phyloP scores from a whole-genome alignment of 2,888 invertebrate species.

The Thera britannica region DNA sequence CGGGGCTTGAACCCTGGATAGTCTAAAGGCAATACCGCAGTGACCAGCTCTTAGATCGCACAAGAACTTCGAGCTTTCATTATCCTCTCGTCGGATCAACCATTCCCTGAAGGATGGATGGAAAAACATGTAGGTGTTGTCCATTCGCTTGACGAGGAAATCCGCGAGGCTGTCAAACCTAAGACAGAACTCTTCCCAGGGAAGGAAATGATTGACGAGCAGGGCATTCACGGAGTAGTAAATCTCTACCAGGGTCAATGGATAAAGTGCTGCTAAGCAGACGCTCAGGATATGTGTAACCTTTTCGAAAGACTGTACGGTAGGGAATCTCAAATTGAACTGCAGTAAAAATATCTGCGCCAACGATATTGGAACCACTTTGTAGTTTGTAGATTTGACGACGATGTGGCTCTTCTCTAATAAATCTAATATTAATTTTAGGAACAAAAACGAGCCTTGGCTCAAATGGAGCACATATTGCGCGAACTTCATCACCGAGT shows the following conservation, averaged over 20 bases:
- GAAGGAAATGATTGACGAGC: constrained; percentile 90
- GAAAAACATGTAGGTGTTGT: constrained; percentile 98
- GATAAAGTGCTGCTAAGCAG: constrained; percentile 95
- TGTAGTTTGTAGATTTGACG: constrained; percentile 96
- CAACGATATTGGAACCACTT: constrained; percentile 94
- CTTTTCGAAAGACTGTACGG: constrained; percentile 95
- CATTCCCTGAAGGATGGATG: constrained; percentile 99
- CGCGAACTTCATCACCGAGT: constrained; percentile 91
- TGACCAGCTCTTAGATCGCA: constrained; percentile 97
- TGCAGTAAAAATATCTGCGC: constrained; percentile 96
- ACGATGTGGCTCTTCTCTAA: constrained; percentile 96
- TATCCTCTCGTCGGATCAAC: constrained; percentile 94
- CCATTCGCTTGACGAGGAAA: constrained; percentile 94
- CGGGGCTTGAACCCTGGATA: constrained; percentile 94
- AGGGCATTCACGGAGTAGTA: constrained; percentile 97
- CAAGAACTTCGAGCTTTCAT: constrained; percentile 95
- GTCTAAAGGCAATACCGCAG: constrained; percentile 95
- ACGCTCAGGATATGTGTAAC: constrained; percentile 95
- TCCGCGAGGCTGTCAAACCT: constrained; percentile 94
- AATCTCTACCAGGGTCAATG: constrained; percentile 95
- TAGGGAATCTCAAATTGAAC: constrained; percentile 96
- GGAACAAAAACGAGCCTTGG: constrained; percentile 95
- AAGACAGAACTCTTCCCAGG: constrained; percentile 96
- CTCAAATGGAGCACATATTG: constrained; percentile 93
- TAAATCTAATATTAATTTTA: constrained; percentile 95